phyloP scores from a whole-genome alignment of 2,888 invertebrate genomes.

The Nomada fabriciana region DNA sequence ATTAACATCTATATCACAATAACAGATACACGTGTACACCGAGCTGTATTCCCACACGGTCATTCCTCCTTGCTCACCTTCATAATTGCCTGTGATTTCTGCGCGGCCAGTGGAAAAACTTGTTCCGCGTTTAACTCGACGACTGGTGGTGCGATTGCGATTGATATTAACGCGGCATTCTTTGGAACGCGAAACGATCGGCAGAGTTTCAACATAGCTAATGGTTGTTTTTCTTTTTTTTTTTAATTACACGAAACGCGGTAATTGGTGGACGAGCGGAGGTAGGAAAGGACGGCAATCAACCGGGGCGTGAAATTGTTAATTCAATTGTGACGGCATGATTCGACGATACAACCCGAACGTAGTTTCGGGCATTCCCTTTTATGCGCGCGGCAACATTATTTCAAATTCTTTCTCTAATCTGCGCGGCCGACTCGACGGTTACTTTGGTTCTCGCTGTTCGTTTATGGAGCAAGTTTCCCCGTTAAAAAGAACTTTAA shows the following conservation, averaged over 20 bases:
- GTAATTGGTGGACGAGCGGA: too few relatives aligned
- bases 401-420: conserved; percentile 48
- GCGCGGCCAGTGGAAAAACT: conserved; percentile 36
- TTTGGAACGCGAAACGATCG: background rate
- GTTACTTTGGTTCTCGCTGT: conserved; percentile 51
- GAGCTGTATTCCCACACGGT: conserved; percentile 66
- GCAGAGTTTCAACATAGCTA: background rate
- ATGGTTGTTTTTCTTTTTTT: background rate
- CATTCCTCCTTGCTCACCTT: conserved; percentile 57
- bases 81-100: conserved; percentile 57
- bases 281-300: background rate
- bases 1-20: conserved; percentile 83
- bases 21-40: conserved; percentile 77
- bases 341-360: background rate
- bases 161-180: background rate
- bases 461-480: conserved; percentile 64
- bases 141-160: background rate
- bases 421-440: conserved; percentile 28
- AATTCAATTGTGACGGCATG: conserved; percentile 5
- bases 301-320: conserved; percentile 6
- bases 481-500: conserved; percentile 63
- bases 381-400: conserved; percentile 1
- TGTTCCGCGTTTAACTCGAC: conserved; percentile 22
- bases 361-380: conserved; percentile 16
- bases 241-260: background rate